Conservation (phyloP, 2,797 vertebrate species). For the Sciurus vulgaris region DNA sequence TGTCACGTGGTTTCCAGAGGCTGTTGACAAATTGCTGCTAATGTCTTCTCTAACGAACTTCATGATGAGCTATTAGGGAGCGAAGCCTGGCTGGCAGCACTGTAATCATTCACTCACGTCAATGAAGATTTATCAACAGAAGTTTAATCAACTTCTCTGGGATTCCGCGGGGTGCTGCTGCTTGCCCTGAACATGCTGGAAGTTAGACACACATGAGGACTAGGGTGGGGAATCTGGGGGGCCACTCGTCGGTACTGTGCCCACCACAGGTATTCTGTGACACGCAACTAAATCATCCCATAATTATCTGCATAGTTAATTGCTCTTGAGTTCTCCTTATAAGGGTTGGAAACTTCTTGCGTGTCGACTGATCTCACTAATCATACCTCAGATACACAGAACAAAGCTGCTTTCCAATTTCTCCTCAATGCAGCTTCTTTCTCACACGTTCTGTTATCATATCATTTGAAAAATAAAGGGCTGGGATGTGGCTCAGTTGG, state of each 20-base stretch:
- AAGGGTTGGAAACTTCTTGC: neutral
- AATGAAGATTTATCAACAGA: constrained; percentile 39
- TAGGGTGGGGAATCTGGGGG: neutral
- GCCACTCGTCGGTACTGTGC: neutral
- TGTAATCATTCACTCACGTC: neutral
- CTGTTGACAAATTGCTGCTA: constrained; percentile 15
- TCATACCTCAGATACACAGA: neutral
- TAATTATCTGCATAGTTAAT: constrained; percentile 20
- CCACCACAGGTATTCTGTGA: neutral
- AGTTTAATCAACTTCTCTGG: constrained; percentile 51
- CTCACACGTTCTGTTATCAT: neutral
- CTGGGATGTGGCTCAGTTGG: no score
- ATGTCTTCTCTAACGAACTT: neutral
- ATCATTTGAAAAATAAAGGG: neutral
- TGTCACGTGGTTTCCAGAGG: neutral
- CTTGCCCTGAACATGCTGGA: neutral
- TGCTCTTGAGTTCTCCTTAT: neutral
- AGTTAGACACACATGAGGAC: neutral
- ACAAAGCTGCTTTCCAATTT: neutral
- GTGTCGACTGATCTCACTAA: neutral
- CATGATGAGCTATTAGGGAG: neutral
- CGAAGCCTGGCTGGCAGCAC: accelerated
- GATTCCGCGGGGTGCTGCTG: neutral
- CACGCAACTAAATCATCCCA: neutral
- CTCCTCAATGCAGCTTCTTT: neutral